Evolutionary conservation across 1,140 invertebrate species (phyloP).

Genomic region (Apocrypta bakeri): DNA sequence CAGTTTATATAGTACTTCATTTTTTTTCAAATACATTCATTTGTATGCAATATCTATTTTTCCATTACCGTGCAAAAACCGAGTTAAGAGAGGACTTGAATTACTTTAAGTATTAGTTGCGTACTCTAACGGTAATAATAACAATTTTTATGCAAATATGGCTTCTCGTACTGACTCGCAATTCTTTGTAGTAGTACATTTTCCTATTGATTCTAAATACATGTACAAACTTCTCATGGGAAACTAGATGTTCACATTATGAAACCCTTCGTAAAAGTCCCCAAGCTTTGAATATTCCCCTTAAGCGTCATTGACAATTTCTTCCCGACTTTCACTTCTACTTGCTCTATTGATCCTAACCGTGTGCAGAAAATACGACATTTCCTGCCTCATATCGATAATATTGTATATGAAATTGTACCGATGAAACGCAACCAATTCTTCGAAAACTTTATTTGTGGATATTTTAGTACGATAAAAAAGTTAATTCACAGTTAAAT

Average conservation of each 20-base stretch:
- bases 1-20: too few species aligned
- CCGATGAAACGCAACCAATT: too few species aligned
- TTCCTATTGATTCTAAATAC: background rate
- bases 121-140: background rate
- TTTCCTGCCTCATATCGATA: background rate
- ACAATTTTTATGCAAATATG: background rate
- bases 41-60: too few species aligned
- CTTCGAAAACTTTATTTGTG: too few species aligned
- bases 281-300: slow-evolving; percentile 15
- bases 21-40: too few species aligned
- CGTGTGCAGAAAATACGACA: background rate
- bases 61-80: too few species aligned
- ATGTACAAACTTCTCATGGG: background rate
- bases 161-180: background rate
- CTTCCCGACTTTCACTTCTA: slow-evolving; percentile 49
- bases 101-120: too few species aligned
- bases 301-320: slow-evolving; percentile 40
- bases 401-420: too few species aligned
- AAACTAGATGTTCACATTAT: slow-evolving; percentile 1
- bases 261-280: background rate
- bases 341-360: background rate
- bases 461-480: too few species aligned
- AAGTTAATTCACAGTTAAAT: too few species aligned
- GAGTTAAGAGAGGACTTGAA: too few species aligned
- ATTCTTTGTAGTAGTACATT: background rate